Evolutionary conservation across 2,113 vertebrate species (phyloP), one percentile per base, ranked within the genome.

Genomic region (Clarias gariepinus): DNA sequence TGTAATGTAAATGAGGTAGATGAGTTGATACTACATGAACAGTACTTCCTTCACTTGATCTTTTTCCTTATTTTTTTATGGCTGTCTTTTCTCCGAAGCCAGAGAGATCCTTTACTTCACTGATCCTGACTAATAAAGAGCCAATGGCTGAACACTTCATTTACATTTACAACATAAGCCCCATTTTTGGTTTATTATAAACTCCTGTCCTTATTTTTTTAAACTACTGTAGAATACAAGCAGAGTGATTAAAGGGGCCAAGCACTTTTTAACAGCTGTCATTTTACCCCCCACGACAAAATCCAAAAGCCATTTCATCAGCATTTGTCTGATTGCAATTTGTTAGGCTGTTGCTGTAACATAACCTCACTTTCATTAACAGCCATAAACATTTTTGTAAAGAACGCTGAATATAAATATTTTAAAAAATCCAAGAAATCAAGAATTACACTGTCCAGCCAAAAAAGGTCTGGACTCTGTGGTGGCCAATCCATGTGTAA

Each of bases 1-100:
- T 58, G 81, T 74, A 86, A 15, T 86, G n/a, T 74, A 19, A 41
- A 80, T 12, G 66, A n/a, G n/a, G n/a, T 74, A 36, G 33, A 36
- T 13, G 28, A 61, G 73, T 87, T 79, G 13, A 53, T 21, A 55
- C 30, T 61, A 83, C 69, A 73, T 41, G 19, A 18, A 41, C 9
- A 41, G 12, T 47, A 71, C 36, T 74, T 9, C 36, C 21, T 74
- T 74, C 36, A 74, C 30, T 74, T 47, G 1, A 23, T 47, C 23
- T 41, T 3, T 1, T 30, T 11, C 63, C 63, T 30, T 30, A 68
- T 30, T 30, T 68, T 68, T 68, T 1, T 68, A 30, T 12, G 12
- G 1, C 11, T 3, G 21, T 73, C 2, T 73, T 73, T 41, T 36
- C 6, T 66, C 30, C 3, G 25, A 68, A 68, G 8, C 16, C 18